phyloP scores from a whole-genome alignment of 2,888 invertebrate species.

The Pemphredon lugubris region DNA sequence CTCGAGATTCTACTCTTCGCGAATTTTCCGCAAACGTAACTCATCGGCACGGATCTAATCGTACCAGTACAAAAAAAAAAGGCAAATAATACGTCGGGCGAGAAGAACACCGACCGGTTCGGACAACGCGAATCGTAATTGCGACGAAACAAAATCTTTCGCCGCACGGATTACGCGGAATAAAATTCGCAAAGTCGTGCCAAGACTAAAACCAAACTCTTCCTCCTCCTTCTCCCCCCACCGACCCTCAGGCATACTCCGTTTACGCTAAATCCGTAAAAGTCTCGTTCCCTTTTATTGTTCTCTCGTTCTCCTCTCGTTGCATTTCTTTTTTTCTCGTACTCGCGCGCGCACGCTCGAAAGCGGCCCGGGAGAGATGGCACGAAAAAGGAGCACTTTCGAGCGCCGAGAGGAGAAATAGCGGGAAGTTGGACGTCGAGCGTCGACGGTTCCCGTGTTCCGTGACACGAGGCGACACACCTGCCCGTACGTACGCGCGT shows the following conservation, averaged over 20 bases:
- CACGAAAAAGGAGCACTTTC: background rate
- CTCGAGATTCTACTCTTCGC: too few species aligned
- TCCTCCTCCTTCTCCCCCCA: background rate
- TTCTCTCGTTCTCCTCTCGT: too few species aligned
- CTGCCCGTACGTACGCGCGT: conserved; percentile 27
- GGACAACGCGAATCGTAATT: background rate
- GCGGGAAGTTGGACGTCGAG: conserved; percentile 6
- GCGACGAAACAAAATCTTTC: background rate
- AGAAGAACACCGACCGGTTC: background rate
- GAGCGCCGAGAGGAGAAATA: conserved; percentile 15
- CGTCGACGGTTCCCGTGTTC: conserved; percentile 19
- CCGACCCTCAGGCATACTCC: too few species aligned
- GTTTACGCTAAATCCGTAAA: too few species aligned
- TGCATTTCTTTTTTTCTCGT: too few species aligned
- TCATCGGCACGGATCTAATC: too few species aligned
- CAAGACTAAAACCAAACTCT: background rate
- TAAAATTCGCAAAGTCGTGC: background rate
- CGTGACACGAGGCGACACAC: conserved; percentile 39
- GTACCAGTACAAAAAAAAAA: too few species aligned
- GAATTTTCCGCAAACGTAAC: too few species aligned
- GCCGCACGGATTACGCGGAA: background rate
- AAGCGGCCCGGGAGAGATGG: too few species aligned
- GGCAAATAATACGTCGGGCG: too few species aligned
- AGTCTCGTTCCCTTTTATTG: too few species aligned
- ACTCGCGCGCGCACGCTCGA: too few species aligned